Percentiles rank a stretch among this genome's conserved stretches.
Conservation (phyloP, 1,140 invertebrate species). For the Drosophila watanabei region DNA sequence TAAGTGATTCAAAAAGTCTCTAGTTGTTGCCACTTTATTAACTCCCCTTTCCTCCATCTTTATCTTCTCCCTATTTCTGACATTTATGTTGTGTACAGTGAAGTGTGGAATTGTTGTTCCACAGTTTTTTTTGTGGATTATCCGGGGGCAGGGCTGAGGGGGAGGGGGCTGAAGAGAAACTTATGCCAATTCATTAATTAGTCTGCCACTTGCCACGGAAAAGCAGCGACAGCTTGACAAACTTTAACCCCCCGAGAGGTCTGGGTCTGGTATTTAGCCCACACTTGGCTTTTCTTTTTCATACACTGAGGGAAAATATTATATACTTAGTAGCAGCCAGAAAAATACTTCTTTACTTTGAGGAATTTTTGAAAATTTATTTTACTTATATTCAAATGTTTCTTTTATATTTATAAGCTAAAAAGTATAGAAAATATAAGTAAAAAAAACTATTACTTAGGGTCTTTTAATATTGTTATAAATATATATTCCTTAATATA, state of each 20-base stretch:
- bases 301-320: neutral
- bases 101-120: neutral
- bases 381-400: no score
- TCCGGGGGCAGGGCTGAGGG: neutral
- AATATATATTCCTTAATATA: no score
- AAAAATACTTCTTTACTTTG: no score
- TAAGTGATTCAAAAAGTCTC: no score
- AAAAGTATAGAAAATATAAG: no score
- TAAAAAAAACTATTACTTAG: no score
- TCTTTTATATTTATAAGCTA: no score
- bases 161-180: constrained; percentile 47
- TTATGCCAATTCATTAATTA: constrained; percentile 84
- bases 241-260: constrained; percentile 29
- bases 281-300: neutral
- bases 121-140: no score
- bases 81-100: constrained; percentile 46
- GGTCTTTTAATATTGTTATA: no score
- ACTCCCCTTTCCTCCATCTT: neutral
- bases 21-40: no score
- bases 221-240: constrained; percentile 62
- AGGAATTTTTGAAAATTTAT: no score
- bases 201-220: constrained; percentile 68
- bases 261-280: neutral
- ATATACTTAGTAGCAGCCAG: no score
- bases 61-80: constrained; percentile 11